A percentile compares a stretch with the other conserved stretches of the same genome.
Evolutionary conservation across 2,113 vertebrate species (phyloP).

Genomic region (Atrichornis clamosus): DNA sequence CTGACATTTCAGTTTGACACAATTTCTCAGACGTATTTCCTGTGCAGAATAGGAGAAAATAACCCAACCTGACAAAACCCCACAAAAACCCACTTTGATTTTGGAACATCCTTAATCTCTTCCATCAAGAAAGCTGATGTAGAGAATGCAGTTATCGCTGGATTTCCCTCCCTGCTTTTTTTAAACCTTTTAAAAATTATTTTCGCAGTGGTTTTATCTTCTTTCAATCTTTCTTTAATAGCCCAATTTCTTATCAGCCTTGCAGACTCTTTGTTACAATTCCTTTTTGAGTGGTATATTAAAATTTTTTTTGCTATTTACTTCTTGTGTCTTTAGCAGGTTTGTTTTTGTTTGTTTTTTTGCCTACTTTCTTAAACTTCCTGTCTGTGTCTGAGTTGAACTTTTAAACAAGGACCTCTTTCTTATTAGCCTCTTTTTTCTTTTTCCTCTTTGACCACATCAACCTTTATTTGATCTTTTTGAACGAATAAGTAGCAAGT

Average conservation of each 20-base stretch:
- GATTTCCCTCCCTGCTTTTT: fast-evolving
- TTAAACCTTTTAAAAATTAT: neutral
- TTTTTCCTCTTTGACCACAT: neutral
- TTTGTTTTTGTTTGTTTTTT: neutral
- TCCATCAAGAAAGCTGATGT: neutral
- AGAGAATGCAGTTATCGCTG: neutral
- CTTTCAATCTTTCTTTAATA: constrained; percentile 3
- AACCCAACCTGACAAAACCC: neutral
- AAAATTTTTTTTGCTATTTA: neutral
- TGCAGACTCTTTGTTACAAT: neutral
- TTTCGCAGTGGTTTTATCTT: neutral
- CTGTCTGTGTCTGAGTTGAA: neutral
- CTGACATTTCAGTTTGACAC: constrained; percentile 47
- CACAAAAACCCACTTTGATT: neutral
- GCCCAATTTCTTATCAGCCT: constrained; percentile 14
- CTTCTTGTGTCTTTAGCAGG: neutral
- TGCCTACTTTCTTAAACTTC: neutral
- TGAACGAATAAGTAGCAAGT: neutral
- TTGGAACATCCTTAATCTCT: constrained; percentile 9
- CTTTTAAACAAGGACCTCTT: neutral
- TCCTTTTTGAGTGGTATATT: neutral
- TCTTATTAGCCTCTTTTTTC: neutral
- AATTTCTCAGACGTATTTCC: constrained; percentile 6
- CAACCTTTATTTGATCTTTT: neutral
- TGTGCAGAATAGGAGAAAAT: neutral